These are phyloP conservation scores for Sarcophaga rosellei DNA, from an alignment of 2,888 invertebrate genomes.

Conservation along the genomic window DNA sequence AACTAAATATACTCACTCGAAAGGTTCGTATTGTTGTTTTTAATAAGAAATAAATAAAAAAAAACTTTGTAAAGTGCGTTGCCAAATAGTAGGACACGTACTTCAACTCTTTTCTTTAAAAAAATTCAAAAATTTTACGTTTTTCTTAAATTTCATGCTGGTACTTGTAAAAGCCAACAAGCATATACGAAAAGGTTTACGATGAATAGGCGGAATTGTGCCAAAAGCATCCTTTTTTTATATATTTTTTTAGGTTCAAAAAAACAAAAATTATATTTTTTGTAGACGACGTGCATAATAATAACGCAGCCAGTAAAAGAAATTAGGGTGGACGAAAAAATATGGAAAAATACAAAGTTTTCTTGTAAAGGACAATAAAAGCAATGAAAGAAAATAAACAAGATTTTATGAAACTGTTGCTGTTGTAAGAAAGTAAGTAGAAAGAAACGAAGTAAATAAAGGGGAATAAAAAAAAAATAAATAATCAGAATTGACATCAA, in stretches of 20 bases:
- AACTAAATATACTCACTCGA: not conserved
- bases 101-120: constrained; percentile 32
- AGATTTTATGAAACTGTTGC: constrained; percentile 63
- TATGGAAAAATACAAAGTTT: constrained; percentile 15
- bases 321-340: constrained; percentile 39
- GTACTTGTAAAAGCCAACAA: constrained; percentile 34
- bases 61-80: constrained; percentile 36
- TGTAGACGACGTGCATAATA: constrained; percentile 6
- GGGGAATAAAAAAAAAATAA: constrained; percentile 13
- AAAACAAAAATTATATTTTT: constrained; percentile 34
- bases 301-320: constrained; percentile 53
- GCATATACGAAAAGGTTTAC: not conserved
- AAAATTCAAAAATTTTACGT: not conserved
- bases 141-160: not conserved
- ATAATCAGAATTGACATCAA: not conserved
- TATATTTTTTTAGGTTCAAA: constrained; percentile 15
- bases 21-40: constrained; percentile 8
- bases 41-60: not conserved
- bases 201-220: constrained; percentile 38
- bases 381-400: constrained; percentile 41
- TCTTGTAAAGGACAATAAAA: constrained; percentile 4
- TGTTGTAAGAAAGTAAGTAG: not conserved
- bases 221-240: constrained; percentile 29
- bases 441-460: not conserved
- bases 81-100: constrained; percentile 42